A percentile compares a stretch with the other conserved stretches of the same genome.
These are phyloP conservation scores for Tridacna crocea DNA, from an alignment of 2,888 invertebrate species.

Conservation along the genomic window DNA sequence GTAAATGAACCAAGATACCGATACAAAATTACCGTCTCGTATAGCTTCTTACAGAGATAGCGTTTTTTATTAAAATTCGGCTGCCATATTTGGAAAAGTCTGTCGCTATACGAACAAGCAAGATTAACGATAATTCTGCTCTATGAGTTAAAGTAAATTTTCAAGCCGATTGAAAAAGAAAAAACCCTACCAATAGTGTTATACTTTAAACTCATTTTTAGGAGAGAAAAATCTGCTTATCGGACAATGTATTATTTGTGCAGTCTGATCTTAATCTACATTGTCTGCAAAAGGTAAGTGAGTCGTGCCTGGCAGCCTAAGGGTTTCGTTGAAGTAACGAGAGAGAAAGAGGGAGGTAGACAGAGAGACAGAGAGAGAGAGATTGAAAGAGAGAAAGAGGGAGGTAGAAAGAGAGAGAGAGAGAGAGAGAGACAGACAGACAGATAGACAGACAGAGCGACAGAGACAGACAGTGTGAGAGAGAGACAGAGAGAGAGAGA, in stretches of 20 bases:
- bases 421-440: conserved; percentile 10
- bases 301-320: no score
- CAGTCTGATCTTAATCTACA: no score
- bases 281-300: no score
- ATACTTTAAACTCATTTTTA: no score
- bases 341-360: conserved; percentile 11
- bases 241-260: no score
- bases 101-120: no score
- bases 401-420: conserved; percentile 9
- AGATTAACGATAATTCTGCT: no score
- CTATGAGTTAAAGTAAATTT: no score
- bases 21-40: neutral
- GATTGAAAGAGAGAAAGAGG: neutral
- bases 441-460: neutral
- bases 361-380: conserved; percentile 22
- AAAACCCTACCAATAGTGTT: no score
- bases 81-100: no score
- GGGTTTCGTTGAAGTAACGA: neutral
- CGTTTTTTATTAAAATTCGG: neutral
- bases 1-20: neutral
- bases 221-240: no score
- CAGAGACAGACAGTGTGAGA: conserved; percentile 1
- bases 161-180: no score
- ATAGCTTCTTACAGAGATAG: neutral
- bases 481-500: conserved; percentile 17